A percentile compares a stretch with the other conserved stretches of the same genome.
Conservation (phyloP, 2,888 invertebrate species). For the Cacoxenus indagator region DNA sequence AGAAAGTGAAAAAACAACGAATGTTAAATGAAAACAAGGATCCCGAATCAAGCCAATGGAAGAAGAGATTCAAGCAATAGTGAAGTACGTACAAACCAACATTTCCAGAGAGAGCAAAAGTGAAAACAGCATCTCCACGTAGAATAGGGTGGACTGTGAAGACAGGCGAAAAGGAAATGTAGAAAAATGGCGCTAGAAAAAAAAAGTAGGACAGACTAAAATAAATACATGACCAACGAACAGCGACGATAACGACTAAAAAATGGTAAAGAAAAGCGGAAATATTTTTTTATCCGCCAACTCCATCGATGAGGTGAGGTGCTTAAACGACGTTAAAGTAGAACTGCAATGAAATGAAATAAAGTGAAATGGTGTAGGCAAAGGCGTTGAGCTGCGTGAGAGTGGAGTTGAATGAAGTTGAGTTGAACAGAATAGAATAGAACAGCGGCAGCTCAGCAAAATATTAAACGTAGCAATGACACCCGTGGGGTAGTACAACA, state of each 20-base stretch:
- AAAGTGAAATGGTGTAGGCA: neutral
- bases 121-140: constrained; percentile 38
- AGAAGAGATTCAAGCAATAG: constrained; percentile 34
- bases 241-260: neutral
- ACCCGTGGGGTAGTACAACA: constrained; percentile 8
- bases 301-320: neutral
- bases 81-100: constrained; percentile 54
- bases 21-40: neutral
- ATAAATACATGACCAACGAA: neutral
- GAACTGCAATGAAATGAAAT: neutral
- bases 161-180: neutral
- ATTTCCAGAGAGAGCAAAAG: constrained; percentile 50
- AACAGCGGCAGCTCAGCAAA: neutral
- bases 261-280: neutral
- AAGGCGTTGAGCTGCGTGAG: neutral
- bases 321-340: constrained; percentile 5
- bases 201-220: constrained; percentile 1
- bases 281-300: neutral
- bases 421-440: neutral
- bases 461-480: constrained; percentile 20
- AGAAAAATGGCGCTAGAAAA: neutral
- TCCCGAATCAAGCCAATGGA: neutral
- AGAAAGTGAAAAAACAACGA: neutral
- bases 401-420: neutral
- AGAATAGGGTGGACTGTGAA: neutral